phyloP scores from a whole-genome alignment of 2,113 vertebrate genomes.

The Pseudorectes ferrugineus region DNA sequence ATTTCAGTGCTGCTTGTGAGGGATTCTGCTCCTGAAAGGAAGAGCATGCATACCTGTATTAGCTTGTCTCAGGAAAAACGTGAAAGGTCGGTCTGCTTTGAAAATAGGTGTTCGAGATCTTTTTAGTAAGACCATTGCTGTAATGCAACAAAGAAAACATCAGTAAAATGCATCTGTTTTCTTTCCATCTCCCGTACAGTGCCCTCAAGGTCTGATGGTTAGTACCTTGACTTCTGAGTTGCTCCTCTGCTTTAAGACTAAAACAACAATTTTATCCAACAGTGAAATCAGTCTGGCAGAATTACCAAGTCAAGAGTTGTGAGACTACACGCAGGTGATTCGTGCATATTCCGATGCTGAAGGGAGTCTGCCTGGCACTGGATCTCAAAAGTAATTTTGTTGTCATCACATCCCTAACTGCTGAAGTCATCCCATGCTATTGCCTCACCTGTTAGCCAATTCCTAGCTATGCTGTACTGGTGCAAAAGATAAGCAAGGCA shows the following conservation, averaged over 20 bases:
- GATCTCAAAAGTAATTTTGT: background rate
- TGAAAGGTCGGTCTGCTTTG: conserved; percentile 87
- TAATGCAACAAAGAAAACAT: background rate
- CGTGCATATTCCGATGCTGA: fast-evolving
- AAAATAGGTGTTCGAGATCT: conserved; percentile 84
- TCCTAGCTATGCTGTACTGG: background rate
- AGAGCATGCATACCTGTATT: conserved; percentile 74
- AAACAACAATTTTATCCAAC: background rate
- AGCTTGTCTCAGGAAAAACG: conserved; percentile 81
- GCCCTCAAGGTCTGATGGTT: too few relatives aligned
- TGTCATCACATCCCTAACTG: background rate
- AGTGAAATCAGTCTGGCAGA: background rate
- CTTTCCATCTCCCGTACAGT: background rate
- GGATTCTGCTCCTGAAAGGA: background rate
- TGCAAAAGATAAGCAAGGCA: background rate
- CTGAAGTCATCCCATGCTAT: background rate
- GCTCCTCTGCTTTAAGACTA: background rate
- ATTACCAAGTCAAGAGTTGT: background rate
- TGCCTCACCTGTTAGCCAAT: background rate
- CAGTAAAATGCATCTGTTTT: background rate
- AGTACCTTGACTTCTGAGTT: background rate
- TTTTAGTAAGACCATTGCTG: conserved; percentile 88
- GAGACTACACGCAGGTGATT: background rate
- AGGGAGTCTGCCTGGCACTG: background rate
- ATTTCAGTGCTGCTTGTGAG: background rate